Conservation (phyloP, 2,113 vertebrate species). For the Hiodon alosoides region DNA sequence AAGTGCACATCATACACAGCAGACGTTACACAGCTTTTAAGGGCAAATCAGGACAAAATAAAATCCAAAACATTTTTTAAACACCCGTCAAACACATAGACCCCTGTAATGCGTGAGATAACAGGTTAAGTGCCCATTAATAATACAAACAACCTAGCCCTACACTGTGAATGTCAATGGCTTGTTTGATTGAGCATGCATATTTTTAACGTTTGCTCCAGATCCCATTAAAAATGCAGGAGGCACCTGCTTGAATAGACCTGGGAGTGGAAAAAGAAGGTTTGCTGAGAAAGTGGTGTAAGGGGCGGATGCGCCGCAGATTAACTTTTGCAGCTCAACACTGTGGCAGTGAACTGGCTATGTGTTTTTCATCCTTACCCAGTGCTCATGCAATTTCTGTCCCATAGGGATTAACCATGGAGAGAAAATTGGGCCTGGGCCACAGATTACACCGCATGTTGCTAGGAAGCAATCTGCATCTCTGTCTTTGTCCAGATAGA, state of each 20-base stretch:
- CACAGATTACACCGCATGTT: background rate
- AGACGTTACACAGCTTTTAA: no score
- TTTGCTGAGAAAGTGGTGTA: no score
- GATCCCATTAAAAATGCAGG: background rate
- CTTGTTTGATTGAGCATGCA: background rate
- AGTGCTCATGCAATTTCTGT: no score
- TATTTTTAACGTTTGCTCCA: background rate
- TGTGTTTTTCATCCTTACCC: no score
- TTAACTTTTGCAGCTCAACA: no score
- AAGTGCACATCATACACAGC: no score
- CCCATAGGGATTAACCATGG: background rate
- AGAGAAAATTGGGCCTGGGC: background rate
- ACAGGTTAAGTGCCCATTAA: background rate
- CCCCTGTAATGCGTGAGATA: background rate
- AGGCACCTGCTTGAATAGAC: background rate
- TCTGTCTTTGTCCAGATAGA: background rate
- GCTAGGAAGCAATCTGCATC: background rate
- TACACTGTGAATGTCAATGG: background rate
- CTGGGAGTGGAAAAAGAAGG: no score
- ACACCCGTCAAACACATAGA: no score
- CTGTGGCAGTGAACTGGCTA: no score
- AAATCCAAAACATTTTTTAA: no score
- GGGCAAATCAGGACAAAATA: no score
- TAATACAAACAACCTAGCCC: background rate
- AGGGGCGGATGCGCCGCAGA: no score